phyloP scores from a whole-genome alignment of 2,888 invertebrate genomes.

The Agrochola lota region DNA sequence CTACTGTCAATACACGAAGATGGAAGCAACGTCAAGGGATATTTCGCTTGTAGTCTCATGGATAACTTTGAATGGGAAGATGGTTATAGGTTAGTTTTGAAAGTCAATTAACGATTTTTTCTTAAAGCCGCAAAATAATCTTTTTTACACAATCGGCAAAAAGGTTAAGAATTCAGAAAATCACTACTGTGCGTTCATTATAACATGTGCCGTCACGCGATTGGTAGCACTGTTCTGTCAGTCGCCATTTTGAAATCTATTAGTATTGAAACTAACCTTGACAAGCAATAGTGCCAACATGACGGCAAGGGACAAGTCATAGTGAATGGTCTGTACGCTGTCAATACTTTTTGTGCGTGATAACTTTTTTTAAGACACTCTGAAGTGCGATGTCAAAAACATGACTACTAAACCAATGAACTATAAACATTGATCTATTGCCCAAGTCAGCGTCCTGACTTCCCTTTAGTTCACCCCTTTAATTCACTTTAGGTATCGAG shows the following conservation, averaged over 20 bases:
- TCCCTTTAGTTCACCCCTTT: background rate
- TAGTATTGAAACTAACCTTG: too few relatives aligned
- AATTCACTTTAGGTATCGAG: background rate
- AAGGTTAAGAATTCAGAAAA: background rate
- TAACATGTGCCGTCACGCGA: too few relatives aligned
- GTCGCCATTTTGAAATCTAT: too few relatives aligned
- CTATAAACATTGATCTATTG: too few relatives aligned
- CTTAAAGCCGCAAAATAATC: too few relatives aligned
- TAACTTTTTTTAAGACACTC: background rate
- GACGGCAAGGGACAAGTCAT: too few relatives aligned
- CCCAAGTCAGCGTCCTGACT: background rate
- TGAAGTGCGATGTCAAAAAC: background rate
- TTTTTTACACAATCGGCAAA: background rate
- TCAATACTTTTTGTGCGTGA: background rate
- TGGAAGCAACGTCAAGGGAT: conserved; percentile 82
- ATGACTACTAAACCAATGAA: background rate
- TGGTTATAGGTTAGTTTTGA: conserved; percentile 24
- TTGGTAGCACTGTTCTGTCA: too few relatives aligned
- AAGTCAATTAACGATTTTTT: background rate
- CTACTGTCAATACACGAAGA: conserved; percentile 77
- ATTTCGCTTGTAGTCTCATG: conserved; percentile 90
- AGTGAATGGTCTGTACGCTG: background rate
- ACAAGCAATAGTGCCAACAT: too few relatives aligned
- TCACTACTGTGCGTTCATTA: background rate
- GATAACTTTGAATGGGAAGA: conserved; percentile 91